These are phyloP conservation scores for Gibbula magus DNA, from an alignment of 2,888 invertebrate species.

Conservation along the genomic window DNA sequence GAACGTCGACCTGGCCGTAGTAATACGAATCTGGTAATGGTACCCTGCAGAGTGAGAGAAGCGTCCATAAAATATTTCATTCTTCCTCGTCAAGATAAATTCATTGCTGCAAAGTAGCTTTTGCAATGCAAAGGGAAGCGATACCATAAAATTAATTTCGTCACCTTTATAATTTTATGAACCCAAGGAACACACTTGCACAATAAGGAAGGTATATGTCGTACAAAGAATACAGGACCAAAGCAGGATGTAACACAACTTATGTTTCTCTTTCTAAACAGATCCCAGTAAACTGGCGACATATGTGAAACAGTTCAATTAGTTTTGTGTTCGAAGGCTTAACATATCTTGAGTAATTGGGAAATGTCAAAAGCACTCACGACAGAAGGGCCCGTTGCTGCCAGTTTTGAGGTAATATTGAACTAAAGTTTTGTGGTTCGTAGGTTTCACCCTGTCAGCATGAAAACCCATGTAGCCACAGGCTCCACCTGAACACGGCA, in stretches of 20 bases:
- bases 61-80: not conserved
- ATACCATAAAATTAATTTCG: too few species aligned
- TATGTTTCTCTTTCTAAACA: not conserved
- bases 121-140: too few species aligned
- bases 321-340: not conserved
- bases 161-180: too few species aligned
- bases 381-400: conserved; percentile 51
- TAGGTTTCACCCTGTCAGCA: conserved; percentile 62
- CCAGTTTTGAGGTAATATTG: conserved; percentile 59
- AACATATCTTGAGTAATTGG: not conserved
- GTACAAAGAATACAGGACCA: too few species aligned
- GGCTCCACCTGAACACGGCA: conserved; percentile 56
- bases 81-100: too few species aligned
- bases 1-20: conserved; percentile 76
- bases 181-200: too few species aligned
- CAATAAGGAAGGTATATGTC: too few species aligned
- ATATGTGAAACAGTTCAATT: not conserved
- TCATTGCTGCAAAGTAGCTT: too few species aligned
- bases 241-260: too few species aligned
- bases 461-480: conserved; percentile 74
- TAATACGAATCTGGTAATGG: conserved; percentile 86
- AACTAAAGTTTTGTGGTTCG: conserved; percentile 42
- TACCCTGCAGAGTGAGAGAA: conserved; percentile 79
- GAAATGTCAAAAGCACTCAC: conserved; percentile 44
- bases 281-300: not conserved